Base-by-base conservation (phyloP, 2,888 invertebrate species). In the Onthophagus sagittarius region DNA sequence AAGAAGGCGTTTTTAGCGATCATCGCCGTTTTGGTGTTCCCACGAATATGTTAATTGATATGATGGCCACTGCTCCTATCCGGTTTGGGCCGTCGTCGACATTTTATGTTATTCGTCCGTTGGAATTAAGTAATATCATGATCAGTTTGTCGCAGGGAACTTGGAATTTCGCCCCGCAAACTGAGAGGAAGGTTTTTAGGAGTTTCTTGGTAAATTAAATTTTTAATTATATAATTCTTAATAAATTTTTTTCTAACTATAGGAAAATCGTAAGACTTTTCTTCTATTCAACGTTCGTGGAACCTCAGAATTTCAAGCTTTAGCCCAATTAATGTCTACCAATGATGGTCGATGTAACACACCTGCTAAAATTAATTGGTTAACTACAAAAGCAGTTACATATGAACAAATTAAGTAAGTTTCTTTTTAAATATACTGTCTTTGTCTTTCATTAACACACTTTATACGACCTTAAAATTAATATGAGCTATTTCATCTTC, bases 31-130 rank as follows among this genome's bases (percentile, higher is more conserved):
- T 67, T 23, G 67, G 67, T n/a, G 1, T 23, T 7, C 6, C 6
- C 5, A 2, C 15, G 7, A 33, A 71, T 63, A 3, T 33, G 4
- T 65, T 74, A 62, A 71, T 72, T 15, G 72, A 74, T 23, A 72
- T 70, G 1, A 67, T 72, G 14, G 74, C 69, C 85, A 86, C 1
- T 83, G 72, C 62, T 13, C 15, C 72, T 14, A 33, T 71, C 0
- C 15, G 85, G 82, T 77, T 82, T 82, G 85, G 3, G 74, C 86
- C 76, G 71, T 86, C 76, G 84, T 86, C 80, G 82, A 75, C 80
- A 23, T 92, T 90, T 83, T 89, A 91, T 79, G 85, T 93, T 70
- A 90, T 90, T 80, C 89, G 89, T 79, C 89, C 89, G 13, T 88
- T 87, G 62, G 90, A 88, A 75, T 82, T 86, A 73, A 88, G 87